Evolutionary conservation across 2,113 vertebrate species (phyloP).

Genomic region (Cepphus grylle): DNA sequence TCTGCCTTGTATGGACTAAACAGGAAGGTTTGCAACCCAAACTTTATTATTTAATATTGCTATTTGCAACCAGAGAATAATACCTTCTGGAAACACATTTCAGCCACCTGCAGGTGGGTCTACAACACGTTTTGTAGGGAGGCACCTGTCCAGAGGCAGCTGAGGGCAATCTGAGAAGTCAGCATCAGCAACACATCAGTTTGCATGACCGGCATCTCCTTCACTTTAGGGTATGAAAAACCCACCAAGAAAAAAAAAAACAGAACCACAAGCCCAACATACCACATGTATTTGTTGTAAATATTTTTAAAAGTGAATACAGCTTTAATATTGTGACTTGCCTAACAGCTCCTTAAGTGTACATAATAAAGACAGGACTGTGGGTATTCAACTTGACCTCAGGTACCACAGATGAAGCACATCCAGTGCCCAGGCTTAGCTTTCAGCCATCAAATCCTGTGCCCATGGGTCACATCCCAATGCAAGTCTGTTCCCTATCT

Average conservation of each 20-base stretch:
- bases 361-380: accelerated
- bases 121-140: neutral
- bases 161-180: neutral
- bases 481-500: neutral
- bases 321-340: neutral
- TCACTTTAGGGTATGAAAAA: neutral
- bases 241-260: neutral
- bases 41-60: neutral
- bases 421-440: no score
- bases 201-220: neutral
- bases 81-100: neutral
- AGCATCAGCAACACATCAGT: neutral
- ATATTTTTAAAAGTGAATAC: neutral
- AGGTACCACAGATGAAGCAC: neutral
- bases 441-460: accelerated
- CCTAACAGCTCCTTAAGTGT: no score
- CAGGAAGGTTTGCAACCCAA: neutral
- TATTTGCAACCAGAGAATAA: neutral
- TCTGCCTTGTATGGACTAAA: neutral
- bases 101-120: neutral
- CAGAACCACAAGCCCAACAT: neutral
- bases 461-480: accelerated
- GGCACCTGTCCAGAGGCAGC: neutral
- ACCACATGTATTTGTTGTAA: accelerated
- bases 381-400: neutral